Percentiles rank a stretch among this genome's conserved stretches.
Conservation (phyloP, 2,797 vertebrate species). For the Jordanella pulchra region DNA sequence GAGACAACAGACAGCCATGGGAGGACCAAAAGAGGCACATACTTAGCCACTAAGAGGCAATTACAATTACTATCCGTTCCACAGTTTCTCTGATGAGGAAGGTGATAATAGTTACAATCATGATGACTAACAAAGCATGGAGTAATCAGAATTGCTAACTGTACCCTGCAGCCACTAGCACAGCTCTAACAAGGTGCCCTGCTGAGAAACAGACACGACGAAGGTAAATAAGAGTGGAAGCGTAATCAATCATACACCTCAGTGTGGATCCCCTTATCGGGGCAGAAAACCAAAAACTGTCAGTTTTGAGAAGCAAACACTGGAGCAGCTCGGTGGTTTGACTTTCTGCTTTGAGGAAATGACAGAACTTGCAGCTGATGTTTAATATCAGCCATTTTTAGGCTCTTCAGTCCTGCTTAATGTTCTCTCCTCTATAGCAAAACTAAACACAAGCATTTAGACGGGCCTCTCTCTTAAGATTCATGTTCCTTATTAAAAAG, state of each 20-base stretch:
- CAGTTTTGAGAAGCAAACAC: background rate
- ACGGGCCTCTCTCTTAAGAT: background rate
- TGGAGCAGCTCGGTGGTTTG: background rate
- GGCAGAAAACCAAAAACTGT: background rate
- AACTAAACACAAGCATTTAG: background rate
- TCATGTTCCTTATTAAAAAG: too few relatives aligned
- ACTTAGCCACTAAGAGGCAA: constrained; percentile 64
- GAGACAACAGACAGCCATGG: constrained; percentile 49
- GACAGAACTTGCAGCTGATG: background rate
- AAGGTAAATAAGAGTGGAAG: constrained; percentile 49
- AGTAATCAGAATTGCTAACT: constrained; percentile 65
- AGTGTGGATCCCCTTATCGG: constrained; percentile 2
- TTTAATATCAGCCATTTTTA: background rate
- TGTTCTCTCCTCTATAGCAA: background rate
- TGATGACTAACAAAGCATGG: constrained; percentile 60
- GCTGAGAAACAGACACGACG: constrained; percentile 34
- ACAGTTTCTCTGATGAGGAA: constrained; percentile 65
- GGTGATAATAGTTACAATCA: constrained; percentile 71
- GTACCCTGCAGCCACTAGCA: constrained; percentile 58
- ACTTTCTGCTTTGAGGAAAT: constrained; percentile 10
- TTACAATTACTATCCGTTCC: constrained; percentile 70
- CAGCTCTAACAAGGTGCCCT: constrained; percentile 55
- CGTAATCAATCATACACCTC: constrained; percentile 33
- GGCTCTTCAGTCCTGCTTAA: background rate
- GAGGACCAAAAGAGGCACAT: constrained; percentile 51